Evolutionary conservation across 2,888 invertebrate genomes (phyloP).

Genomic region (Strigamia maritima): DNA sequence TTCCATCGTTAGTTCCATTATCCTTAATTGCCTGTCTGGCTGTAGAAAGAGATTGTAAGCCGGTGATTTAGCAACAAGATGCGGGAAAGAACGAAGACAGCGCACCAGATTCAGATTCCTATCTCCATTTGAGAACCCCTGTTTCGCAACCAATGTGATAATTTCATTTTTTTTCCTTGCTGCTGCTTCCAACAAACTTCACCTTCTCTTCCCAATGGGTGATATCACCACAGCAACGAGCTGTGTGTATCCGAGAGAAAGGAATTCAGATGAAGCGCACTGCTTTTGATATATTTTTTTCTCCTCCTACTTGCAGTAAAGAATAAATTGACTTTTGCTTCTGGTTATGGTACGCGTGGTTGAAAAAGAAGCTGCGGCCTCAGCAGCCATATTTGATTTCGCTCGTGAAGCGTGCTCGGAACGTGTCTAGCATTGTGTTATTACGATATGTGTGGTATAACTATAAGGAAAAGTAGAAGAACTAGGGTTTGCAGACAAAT

Average conservation of each 20-base stretch:
- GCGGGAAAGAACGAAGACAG: neutral
- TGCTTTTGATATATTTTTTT: neutral
- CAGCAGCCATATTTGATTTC: slow-evolving; percentile 18
- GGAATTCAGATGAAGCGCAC: neutral
- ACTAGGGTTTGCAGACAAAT: neutral
- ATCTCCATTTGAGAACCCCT: neutral
- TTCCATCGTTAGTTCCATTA: slow-evolving; percentile 19
- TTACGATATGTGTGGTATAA: neutral
- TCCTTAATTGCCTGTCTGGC: slow-evolving; percentile 17
- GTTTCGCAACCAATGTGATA: neutral
- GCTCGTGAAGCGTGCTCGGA: neutral
- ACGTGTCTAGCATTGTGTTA: neutral
- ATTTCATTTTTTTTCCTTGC: neutral
- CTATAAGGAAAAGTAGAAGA: neutral
- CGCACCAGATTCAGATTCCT: neutral
- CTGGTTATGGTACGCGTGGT: neutral
- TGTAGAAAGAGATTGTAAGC: slow-evolving; percentile 15
- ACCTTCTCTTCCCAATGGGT: neutral
- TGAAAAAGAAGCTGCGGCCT: neutral
- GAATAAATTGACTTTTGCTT: slow-evolving; percentile 7
- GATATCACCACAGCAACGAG: neutral
- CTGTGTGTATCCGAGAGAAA: neutral
- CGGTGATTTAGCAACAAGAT: slow-evolving; percentile 19
- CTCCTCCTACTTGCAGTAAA: neutral
- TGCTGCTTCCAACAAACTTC: neutral